Base-by-base conservation (phyloP, 2,113 vertebrate species). In the Arvicanthis niloticus region DNA sequence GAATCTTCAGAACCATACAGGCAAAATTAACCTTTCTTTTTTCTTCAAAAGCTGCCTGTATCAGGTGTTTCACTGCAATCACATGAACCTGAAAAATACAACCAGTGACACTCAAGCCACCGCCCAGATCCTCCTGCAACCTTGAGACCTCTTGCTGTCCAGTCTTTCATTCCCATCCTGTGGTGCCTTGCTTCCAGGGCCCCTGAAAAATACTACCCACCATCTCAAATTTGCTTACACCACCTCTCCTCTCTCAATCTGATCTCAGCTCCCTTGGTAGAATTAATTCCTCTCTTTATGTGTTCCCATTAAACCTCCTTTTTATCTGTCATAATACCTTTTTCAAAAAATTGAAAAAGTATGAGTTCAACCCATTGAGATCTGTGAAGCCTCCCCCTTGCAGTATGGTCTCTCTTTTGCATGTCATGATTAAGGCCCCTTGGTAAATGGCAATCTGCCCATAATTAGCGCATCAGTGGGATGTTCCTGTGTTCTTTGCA, bases 401-500 rank as follows among this genome's bases (percentile, higher is more conserved):
- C 62, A 40, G 40, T 10, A 67, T 26, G 60, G 72, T 42, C 93
- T 92, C 77, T 86, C 68, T 84, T 95, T 90, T 53, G 17, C 21
- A 24, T 75, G 56, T 60, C 58, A 91, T 0, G 2, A 70, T 51
- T 93, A 88, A 65, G n/a, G 29, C 81, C 62, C 21, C 0, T 31
- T 60, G 45, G 6, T 77, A 68, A 93, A 87, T 40, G 91, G 37
- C 24, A 82, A n/a, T 78, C 17, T 13, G 45, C 29, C 67, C 67
- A 82, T 82, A 82, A 76, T 86, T 75, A 65, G 73, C 48, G 70
- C 42, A 88, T 78, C 75, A 88, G 62, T 84, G 68, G n/a, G 5
- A 53, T 53, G 82, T 88, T 88, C 75, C 72, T 70, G 16, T 68
- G 45, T 80, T 97, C 68, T 70, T 90, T 90, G 78, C 87, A 96